Conservation (phyloP, 2,888 invertebrate species). For the Ornithoptera priamus region DNA sequence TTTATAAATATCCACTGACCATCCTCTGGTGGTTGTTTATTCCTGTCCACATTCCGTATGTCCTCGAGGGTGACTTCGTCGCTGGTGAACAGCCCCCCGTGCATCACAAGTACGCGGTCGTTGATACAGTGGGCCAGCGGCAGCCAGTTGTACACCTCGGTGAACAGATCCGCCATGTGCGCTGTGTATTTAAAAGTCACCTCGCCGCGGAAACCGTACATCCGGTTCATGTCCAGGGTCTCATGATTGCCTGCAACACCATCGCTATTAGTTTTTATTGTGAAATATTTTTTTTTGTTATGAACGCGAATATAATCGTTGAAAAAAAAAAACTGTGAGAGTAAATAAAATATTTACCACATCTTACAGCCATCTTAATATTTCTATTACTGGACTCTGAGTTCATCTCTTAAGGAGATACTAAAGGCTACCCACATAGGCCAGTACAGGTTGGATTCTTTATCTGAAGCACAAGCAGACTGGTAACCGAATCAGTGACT, state of each 20-base stretch:
- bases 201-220: slow-evolving; percentile 99
- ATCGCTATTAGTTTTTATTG: background rate
- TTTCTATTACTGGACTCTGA: too few relatives aligned
- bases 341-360: too few relatives aligned
- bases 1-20: slow-evolving; percentile 68
- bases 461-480: too few relatives aligned
- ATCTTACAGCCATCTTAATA: too few relatives aligned
- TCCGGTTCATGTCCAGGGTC: slow-evolving; percentile 98
- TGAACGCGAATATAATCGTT: background rate
- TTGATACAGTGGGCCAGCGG: slow-evolving; percentile 98
- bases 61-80: slow-evolving; percentile 97
- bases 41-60: slow-evolving; percentile 92
- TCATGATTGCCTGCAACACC: slow-evolving; percentile 94
- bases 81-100: slow-evolving; percentile 97
- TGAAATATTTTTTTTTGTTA: background rate
- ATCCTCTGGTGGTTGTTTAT: slow-evolving; percentile 98
- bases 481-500: too few relatives aligned
- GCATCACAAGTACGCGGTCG: slow-evolving; percentile 91
- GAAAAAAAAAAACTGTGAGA: too few relatives aligned
- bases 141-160: slow-evolving; percentile 98
- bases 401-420: too few relatives aligned
- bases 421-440: too few relatives aligned
- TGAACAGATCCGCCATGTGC: slow-evolving; percentile 98
- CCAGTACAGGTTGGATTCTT: too few relatives aligned
- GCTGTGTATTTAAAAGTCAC: slow-evolving; percentile 96